Conservation (phyloP, 1,140 invertebrate genomes). For the Atta cephalotes region DNA sequence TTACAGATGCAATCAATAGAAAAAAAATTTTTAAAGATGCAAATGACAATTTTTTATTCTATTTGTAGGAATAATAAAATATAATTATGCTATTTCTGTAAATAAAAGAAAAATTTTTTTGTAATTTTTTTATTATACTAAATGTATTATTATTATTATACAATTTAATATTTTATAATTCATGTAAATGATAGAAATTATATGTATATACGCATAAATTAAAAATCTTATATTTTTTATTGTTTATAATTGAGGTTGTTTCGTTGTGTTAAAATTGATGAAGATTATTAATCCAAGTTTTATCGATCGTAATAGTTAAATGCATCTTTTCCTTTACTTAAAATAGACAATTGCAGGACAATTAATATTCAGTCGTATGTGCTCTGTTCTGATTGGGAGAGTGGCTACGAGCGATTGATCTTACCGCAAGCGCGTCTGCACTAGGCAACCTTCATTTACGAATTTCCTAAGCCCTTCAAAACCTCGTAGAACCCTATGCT, state of each 20-base stretch:
- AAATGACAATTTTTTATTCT: neutral
- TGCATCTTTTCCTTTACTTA: neutral
- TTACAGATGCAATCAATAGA: neutral
- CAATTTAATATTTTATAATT: neutral
- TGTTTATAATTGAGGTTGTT: too few species aligned
- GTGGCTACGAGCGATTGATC: slow-evolving; percentile 43
- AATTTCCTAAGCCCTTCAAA: slow-evolving; percentile 47
- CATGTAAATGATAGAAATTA: neutral
- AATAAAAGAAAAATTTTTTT: neutral
- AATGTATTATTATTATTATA: neutral
- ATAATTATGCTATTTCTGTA: neutral
- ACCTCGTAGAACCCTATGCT: slow-evolving; percentile 5
- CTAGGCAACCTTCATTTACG: slow-evolving; percentile 42
- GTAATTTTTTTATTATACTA: neutral
- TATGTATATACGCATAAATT: neutral
- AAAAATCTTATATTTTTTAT: neutral
- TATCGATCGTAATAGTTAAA: slow-evolving; percentile 9
- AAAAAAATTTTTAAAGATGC: neutral
- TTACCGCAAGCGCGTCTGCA: slow-evolving; percentile 52
- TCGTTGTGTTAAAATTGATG: neutral
- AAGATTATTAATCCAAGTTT: neutral
- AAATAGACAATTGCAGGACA: neutral
- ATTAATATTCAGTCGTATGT: slow-evolving; percentile 42
- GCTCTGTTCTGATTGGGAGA: neutral
- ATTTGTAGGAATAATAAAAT: slow-evolving; percentile 2